A percentile compares a stretch with the other conserved stretches of the same genome.
Conservation (phyloP, 2,888 invertebrate species). For the Sesia bembeciformis region DNA sequence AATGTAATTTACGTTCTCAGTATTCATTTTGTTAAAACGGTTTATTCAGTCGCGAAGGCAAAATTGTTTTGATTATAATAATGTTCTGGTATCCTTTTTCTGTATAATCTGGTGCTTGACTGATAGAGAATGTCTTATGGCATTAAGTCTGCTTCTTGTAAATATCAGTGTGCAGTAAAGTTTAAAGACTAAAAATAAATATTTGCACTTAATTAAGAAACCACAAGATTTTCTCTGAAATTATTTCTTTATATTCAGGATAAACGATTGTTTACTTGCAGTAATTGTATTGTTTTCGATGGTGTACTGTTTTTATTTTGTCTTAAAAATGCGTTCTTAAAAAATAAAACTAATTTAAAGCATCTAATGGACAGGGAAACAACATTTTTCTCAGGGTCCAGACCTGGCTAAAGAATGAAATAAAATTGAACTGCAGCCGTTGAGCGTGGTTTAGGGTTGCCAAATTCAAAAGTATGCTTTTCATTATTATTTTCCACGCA, state of each 20-base stretch:
- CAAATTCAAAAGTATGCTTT: not conserved
- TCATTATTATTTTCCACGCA: too few relatives aligned
- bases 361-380: constrained; percentile 44
- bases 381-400: constrained; percentile 29
- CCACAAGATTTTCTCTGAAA: too few relatives aligned
- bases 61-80: too few relatives aligned
- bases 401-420: constrained; percentile 23
- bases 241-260: too few relatives aligned
- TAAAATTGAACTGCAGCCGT: constrained; percentile 48
- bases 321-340: constrained; percentile 23
- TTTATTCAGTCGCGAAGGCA: not conserved
- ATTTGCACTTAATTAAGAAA: too few relatives aligned
- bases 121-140: too few relatives aligned
- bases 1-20: constrained; percentile 14
- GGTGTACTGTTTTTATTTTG: not conserved
- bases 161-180: too few relatives aligned
- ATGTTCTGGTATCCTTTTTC: too few relatives aligned
- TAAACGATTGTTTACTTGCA: not conserved
- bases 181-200: too few relatives aligned
- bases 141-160: too few relatives aligned
- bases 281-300: not conserved
- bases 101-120: too few relatives aligned
- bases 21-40: not conserved
- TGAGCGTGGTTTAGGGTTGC: not conserved
- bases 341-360: constrained; percentile 50